Evolutionary conservation across 2,888 invertebrate species (phyloP).

Genomic region (Ophraella communa): DNA sequence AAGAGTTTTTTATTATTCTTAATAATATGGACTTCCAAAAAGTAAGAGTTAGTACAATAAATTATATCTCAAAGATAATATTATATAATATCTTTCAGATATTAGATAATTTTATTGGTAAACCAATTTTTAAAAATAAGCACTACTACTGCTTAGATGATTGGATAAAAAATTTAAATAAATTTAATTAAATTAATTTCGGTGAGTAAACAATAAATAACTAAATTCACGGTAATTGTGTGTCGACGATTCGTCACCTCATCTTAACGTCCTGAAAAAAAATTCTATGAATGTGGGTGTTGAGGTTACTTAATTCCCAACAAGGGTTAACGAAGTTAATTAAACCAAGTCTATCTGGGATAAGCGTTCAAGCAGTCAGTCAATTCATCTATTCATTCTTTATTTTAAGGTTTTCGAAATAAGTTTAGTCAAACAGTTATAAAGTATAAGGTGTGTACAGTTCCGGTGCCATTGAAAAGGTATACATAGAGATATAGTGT

Average conservation of each 20-base stretch:
- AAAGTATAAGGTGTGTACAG: background rate
- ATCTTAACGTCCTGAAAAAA: conserved; percentile 27
- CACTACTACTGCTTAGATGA: background rate
- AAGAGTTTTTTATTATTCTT: too few relatives aligned
- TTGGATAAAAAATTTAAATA: background rate
- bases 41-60: too few relatives aligned
- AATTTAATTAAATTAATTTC: conserved; percentile 19
- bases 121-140: background rate
- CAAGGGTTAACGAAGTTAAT: conserved; percentile 41
- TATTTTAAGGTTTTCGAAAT: background rate
- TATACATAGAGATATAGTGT: background rate
- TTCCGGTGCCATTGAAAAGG: background rate
- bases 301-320: conserved; percentile 36
- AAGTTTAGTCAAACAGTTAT: background rate
- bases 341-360: conserved; percentile 28
- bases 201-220: conserved; percentile 25
- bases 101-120: background rate
- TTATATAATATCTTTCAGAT: too few relatives aligned
- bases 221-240: conserved; percentile 27
- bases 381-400: conserved; percentile 12
- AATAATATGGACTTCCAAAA: too few relatives aligned
- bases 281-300: conserved; percentile 35
- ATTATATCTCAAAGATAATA: too few relatives aligned
- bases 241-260: conserved; percentile 35
- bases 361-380: conserved; percentile 17